Evolutionary conservation across 1,140 invertebrate genomes (phyloP).

Genomic region (Papilio polytes): DNA sequence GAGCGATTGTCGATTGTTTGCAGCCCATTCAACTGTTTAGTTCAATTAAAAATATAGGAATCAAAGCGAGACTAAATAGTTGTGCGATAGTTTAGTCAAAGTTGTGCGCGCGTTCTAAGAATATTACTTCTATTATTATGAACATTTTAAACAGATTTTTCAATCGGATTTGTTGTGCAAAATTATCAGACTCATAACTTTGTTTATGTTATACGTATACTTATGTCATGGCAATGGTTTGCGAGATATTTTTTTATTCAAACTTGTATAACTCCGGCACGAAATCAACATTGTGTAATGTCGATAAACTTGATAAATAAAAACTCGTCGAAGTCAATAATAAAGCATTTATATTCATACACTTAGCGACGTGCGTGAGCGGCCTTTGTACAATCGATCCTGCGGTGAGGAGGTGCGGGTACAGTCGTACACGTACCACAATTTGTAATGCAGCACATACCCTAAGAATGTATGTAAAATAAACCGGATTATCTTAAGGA

Average conservation of each 20-base stretch:
- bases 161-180: not conserved
- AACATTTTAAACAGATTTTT: too few species aligned
- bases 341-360: conserved; percentile 31
- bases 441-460: conserved; percentile 23
- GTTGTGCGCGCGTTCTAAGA: too few species aligned
- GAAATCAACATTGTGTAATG: not conserved
- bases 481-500: not conserved
- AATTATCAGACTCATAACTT: not conserved
- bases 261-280: not conserved
- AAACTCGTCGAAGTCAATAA: conserved; percentile 15
- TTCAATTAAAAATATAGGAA: too few species aligned
- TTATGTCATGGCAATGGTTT: not conserved
- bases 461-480: not conserved
- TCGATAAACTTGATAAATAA: conserved; percentile 12
- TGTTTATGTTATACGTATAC: not conserved
- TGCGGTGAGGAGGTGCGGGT: conserved; percentile 9
- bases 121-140: too few species aligned
- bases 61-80: too few species aligned
- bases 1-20: too few species aligned
- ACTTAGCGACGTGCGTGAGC: conserved; percentile 13
- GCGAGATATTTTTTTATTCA: not conserved
- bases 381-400: conserved; percentile 8
- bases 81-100: too few species aligned
- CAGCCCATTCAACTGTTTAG: too few species aligned
- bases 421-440: conserved; percentile 11